Percentiles rank a stretch among this genome's conserved stretches.
Evolutionary conservation across 2,113 vertebrate genomes (phyloP).

Genomic region (Agelaius tricolor): DNA sequence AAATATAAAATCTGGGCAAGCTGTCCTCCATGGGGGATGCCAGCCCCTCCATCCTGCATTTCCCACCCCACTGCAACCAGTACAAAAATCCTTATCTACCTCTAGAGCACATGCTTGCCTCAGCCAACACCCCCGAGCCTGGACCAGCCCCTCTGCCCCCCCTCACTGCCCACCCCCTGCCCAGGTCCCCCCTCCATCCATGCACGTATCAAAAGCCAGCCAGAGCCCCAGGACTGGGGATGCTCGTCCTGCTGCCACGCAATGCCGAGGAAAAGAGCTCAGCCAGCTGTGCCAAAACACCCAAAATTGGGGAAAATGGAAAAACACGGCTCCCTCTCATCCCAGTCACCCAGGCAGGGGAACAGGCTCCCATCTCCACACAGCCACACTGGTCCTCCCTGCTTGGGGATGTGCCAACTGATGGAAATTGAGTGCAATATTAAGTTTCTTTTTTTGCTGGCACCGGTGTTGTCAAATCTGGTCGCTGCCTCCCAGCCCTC

Average conservation of each 20-base stretch:
- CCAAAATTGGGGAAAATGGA: fast-evolving
- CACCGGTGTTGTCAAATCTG: not conserved
- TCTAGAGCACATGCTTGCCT: constrained; percentile 37
- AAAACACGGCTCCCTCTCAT: not conserved
- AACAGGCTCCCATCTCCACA: not conserved
- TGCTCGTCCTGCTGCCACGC: not conserved
- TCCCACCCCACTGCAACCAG: not conserved
- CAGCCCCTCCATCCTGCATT: not conserved
- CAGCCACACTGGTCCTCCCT: not conserved
- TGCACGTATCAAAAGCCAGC: constrained; percentile 22
- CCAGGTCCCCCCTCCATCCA: constrained; percentile 34
- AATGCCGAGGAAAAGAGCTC: not conserved
- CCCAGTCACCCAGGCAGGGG: not conserved
- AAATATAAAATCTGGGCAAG: not conserved
- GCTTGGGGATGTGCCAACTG: fast-evolving
- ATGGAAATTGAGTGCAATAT: not conserved
- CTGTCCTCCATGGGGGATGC: not conserved
- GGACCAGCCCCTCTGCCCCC: not conserved
- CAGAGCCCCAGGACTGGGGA: not conserved
- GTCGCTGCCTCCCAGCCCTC: not conserved
- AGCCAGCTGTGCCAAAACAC: not conserved
- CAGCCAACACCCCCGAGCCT: not conserved
- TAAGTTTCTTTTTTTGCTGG: not conserved
- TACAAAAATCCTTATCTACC: constrained; percentile 14
- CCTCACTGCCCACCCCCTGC: not conserved